Conservation (phyloP, 1,140 invertebrate genomes). For the Globodera ellingtonae region DNA sequence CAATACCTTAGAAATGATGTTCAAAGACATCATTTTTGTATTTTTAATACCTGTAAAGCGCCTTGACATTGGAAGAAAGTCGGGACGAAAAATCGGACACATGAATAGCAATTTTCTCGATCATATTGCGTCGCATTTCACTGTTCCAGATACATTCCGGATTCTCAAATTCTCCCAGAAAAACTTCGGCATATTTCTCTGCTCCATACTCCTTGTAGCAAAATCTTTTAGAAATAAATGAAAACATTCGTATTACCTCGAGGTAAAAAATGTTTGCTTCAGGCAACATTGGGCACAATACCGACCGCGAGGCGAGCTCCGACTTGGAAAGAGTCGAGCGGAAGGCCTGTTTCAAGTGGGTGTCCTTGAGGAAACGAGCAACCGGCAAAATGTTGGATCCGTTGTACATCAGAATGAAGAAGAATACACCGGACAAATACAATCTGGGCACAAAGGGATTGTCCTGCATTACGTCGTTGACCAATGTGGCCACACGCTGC, state of each 20-base stretch:
- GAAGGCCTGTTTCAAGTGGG: constrained; percentile 91
- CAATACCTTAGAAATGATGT: constrained; percentile 76
- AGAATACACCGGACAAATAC: constrained; percentile 93
- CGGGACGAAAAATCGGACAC: constrained; percentile 91
- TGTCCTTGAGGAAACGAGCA: constrained; percentile 87
- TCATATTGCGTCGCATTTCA: constrained; percentile 75
- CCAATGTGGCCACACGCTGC: constrained; percentile 82
- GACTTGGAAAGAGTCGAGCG: constrained; percentile 60
- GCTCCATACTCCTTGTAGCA: constrained; percentile 80
- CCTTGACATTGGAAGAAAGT: constrained; percentile 86
- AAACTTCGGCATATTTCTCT: constrained; percentile 98
- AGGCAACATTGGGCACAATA: constrained; percentile 88
- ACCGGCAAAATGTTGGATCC: constrained; percentile 96
- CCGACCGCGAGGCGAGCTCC: constrained; percentile 63
- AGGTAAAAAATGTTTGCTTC: constrained; percentile 99
- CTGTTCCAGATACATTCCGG: constrained; percentile 86
- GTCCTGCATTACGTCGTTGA: constrained; percentile 72
- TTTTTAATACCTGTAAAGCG: constrained; percentile 87
- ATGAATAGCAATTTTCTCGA: constrained; percentile 92
- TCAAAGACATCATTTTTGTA: neutral
- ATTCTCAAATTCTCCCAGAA: constrained; percentile 97
- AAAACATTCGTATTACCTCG: constrained; percentile 68
- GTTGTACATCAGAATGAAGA: constrained; percentile 98
- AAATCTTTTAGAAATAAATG: neutral
- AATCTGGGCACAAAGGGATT: constrained; percentile 91